Conservation (phyloP, 2,797 vertebrate species). For the Lutjanus argentimaculatus region DNA sequence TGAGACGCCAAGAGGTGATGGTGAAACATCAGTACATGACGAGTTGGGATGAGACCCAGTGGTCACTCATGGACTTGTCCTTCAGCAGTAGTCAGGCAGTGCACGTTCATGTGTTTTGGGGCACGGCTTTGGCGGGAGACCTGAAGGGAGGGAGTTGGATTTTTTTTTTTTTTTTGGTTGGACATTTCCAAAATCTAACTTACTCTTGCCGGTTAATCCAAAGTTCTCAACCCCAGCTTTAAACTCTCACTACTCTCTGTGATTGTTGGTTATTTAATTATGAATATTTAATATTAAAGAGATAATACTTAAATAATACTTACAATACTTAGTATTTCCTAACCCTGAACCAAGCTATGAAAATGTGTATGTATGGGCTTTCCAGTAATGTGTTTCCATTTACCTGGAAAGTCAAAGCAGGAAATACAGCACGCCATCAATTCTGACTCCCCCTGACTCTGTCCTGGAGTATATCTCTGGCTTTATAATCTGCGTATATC, state of each 20-base stretch:
- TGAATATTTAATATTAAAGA: not conserved
- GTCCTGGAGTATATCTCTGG: not conserved
- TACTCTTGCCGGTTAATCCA: too few species aligned
- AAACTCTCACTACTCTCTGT: not conserved
- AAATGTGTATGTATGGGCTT: not conserved
- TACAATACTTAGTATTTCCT: not conserved
- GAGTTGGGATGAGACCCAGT: too few species aligned
- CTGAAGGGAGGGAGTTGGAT: too few species aligned
- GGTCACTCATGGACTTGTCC: too few species aligned
- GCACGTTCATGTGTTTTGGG: too few species aligned
- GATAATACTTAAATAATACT: not conserved
- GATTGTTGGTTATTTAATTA: not conserved
- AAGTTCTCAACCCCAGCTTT: too few species aligned
- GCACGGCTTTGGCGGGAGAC: too few species aligned
- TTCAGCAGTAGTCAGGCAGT: too few species aligned
- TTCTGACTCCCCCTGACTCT: not conserved
- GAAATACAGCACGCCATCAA: not conserved
- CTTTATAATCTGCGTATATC: constrained; percentile 14
- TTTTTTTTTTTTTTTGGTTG: too few species aligned
- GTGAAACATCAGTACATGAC: too few species aligned
- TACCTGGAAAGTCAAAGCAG: constrained; percentile 43
- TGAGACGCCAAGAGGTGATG: too few species aligned
- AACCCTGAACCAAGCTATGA: not conserved
- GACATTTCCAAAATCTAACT: too few species aligned
- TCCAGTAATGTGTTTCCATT: constrained; percentile 12